Conservation (phyloP, 1,140 invertebrate species). For the Patella vulgata region DNA sequence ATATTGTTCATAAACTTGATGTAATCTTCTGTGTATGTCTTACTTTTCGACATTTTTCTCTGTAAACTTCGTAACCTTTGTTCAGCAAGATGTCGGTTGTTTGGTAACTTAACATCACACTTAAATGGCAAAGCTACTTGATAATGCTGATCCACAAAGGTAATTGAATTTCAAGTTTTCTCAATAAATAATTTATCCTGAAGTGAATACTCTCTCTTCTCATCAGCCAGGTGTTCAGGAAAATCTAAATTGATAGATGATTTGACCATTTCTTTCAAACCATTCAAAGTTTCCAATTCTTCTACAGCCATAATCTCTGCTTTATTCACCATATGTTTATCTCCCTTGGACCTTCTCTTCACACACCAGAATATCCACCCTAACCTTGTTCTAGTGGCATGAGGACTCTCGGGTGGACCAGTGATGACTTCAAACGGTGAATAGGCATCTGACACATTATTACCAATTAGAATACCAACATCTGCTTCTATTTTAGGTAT, state of each 20-base stretch:
- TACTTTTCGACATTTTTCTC: conserved; percentile 16
- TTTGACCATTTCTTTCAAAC: conserved; percentile 18
- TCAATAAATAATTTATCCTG: conserved; percentile 23
- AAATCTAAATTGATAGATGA: conserved; percentile 27
- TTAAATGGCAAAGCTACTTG: conserved; percentile 17
- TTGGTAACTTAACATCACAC: conserved; percentile 3
- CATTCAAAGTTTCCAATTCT: conserved; percentile 6
- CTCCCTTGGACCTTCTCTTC: not conserved
- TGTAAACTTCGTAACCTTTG: conserved; percentile 9
- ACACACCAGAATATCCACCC: conserved; percentile 27
- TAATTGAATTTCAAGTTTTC: conserved; percentile 13
- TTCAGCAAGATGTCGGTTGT: conserved; percentile 7
- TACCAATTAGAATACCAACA: conserved; percentile 23
- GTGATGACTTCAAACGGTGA: conserved; percentile 15
- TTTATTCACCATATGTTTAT: conserved; percentile 12
- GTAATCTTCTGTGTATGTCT: conserved; percentile 24
- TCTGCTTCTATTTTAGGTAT: conserved; percentile 11
- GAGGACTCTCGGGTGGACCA: conserved; percentile 20
- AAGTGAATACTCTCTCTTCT: conserved; percentile 17
- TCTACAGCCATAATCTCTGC: conserved; percentile 3
- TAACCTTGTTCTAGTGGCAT: conserved; percentile 24
- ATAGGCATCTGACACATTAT: conserved; percentile 27
- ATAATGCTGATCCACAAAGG: conserved; percentile 3
- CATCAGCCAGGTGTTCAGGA: conserved; percentile 14
- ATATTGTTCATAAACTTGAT: conserved; percentile 18